Evolutionary conservation across 2,113 vertebrate genomes (phyloP), one percentile per base, ranked within the genome.

Genomic region (Cervus canadensis): DNA sequence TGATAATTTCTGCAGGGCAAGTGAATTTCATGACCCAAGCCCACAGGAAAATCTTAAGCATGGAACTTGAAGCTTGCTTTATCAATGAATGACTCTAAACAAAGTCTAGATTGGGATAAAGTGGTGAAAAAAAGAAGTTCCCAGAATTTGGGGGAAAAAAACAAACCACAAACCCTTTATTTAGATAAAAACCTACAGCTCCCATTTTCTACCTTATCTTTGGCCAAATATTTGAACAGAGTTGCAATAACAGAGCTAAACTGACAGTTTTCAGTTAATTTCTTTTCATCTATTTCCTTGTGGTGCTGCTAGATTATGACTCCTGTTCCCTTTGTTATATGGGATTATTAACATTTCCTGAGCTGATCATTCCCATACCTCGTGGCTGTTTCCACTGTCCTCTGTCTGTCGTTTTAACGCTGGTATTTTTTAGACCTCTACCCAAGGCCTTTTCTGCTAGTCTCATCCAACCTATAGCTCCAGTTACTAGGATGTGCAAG

Each of bases 1-100:
- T 81, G 97, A 67, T 95, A 92, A 98, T 98, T 98, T 85, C 85
- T 97, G 89, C 30, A 97, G 93, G 87, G 97, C 67, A 97, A 97
- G 67, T 81, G 94, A 97, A 97, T 96, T 98, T 96, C 97, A 64
- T 97, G 96, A 97, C 54, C 59, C 28, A 59, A 87, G 57, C 50
- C 12, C 78, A 89, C 1, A 84, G 50, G 16, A 94, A 84, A 94
- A 79, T 23, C 36, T 87, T 86, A 8, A 64, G 6, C 43, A 30
- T 48, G 25, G 62, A 89, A 48, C 93, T 82, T 89, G 79, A 84
- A 67, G 17, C 25, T 94, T 30, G 2, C 6, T 86, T 14, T 95
- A 54, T 33, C 82, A 89, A 30, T 8, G 25, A 64, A 79, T 89
- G 56, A 83, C 30, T 90, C 54, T 64, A 50, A 59, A 43, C 16